Conservation (phyloP, 2,797 vertebrate genomes). For the Mormyrus proboscirostris region DNA sequence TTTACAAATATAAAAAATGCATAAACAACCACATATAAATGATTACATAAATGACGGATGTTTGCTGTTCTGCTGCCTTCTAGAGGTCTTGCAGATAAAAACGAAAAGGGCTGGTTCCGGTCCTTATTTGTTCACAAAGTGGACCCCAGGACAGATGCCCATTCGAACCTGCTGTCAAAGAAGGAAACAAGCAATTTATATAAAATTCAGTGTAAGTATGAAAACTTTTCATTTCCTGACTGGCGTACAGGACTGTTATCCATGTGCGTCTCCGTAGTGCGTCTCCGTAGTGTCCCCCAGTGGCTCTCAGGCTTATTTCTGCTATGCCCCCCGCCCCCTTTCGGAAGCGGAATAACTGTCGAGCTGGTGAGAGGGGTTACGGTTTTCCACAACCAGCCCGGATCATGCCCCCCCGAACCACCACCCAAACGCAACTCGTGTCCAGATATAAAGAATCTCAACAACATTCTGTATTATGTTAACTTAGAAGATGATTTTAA, state of each 20-base stretch:
- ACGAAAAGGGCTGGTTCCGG: slow-evolving; percentile 82
- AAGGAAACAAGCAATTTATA: slow-evolving; percentile 90
- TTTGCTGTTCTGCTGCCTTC: slow-evolving; percentile 18
- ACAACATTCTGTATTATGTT: background rate
- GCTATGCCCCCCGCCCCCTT: background rate
- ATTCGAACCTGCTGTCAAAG: slow-evolving; percentile 94
- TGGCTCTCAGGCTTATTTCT: background rate
- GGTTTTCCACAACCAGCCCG: no score
- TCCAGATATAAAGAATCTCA: background rate
- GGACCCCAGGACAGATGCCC: slow-evolving; percentile 88
- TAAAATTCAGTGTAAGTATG: slow-evolving; percentile 86
- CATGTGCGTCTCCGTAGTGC: background rate
- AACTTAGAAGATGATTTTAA: background rate
- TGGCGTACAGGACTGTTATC: background rate
- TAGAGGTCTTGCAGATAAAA: slow-evolving; percentile 54
- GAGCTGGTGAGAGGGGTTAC: no score
- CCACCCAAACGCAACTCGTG: background rate
- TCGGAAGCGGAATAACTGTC: background rate
- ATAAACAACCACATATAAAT: background rate
- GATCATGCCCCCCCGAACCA: no score
- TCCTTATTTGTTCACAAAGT: slow-evolving; percentile 87
- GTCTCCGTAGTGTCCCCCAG: background rate
- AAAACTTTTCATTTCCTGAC: background rate
- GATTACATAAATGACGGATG: background rate
- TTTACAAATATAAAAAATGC: background rate